Conservation (phyloP, 2,113 vertebrate species). For the Urocynchramus pylzowi region DNA sequence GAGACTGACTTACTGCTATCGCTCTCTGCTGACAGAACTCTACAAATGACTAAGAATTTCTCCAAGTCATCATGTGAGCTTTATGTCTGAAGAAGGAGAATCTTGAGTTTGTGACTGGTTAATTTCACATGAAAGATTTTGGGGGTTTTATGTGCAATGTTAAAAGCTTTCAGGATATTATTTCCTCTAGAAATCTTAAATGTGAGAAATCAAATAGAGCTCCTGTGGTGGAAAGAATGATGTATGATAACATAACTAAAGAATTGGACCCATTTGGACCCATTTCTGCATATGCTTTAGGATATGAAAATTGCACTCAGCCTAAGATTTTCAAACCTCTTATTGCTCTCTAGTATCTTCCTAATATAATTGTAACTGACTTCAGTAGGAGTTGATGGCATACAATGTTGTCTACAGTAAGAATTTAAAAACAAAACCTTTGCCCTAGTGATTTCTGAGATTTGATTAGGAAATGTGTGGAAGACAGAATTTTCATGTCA, state of each 20-base stretch:
- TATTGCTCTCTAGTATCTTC: not conserved
- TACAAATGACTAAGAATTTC: not conserved
- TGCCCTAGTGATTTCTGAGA: not conserved
- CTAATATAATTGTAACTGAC: not conserved
- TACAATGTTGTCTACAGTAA: not conserved
- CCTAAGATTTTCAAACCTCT: not conserved
- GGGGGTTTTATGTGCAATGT: not conserved
- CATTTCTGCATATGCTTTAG: not conserved
- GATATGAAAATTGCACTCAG: not conserved
- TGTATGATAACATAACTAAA: not conserved
- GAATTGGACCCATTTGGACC: not conserved
- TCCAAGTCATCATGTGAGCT: not conserved
- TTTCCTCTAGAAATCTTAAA: not conserved
- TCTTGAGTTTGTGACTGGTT: not conserved
- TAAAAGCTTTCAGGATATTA: not conserved
- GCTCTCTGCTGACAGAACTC: not conserved
- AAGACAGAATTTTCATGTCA: not conserved
- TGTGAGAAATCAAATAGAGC: not conserved
- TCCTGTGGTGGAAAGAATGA: not conserved
- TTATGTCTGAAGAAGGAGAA: not conserved
- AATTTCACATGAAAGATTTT: not conserved
- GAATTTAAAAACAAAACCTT: not conserved
- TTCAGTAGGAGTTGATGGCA: not conserved
- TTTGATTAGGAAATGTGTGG: not conserved
- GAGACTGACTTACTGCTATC: not conserved